Evolutionary conservation across 2,113 vertebrate species (phyloP).

Genomic region (Erinaceus europaeus): DNA sequence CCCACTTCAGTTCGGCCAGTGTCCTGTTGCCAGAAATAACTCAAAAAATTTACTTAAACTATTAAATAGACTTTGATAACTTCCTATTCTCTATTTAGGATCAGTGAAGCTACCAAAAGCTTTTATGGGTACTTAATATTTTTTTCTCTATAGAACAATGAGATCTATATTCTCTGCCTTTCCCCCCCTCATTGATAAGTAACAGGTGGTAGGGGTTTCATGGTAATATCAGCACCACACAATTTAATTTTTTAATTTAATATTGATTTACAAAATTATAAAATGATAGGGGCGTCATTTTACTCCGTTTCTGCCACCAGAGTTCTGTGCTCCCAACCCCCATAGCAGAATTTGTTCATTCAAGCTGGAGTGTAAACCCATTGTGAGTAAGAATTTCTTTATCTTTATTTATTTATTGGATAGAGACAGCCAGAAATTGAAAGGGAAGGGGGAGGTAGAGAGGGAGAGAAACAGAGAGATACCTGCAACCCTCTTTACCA

Average conservation of each 20-base stretch:
- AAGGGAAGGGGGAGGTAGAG: too few relatives aligned
- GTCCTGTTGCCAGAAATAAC: background rate
- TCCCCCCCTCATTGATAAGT: too few relatives aligned
- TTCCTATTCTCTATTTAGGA: background rate
- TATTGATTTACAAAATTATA: too few relatives aligned
- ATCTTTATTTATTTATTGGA: too few relatives aligned
- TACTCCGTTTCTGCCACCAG: too few relatives aligned
- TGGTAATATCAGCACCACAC: background rate
- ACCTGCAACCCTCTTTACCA: too few relatives aligned
- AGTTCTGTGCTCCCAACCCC: too few relatives aligned
- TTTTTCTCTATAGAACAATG: background rate
- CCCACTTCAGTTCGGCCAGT: background rate
- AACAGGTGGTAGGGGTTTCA: background rate
- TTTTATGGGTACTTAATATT: background rate
- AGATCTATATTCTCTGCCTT: too few relatives aligned
- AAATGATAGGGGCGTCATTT: too few relatives aligned
- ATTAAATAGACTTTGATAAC: background rate
- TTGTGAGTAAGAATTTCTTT: background rate
- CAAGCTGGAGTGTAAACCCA: background rate
- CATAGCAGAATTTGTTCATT: conserved; percentile 19
- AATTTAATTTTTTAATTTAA: too few relatives aligned
- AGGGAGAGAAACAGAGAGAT: too few relatives aligned
- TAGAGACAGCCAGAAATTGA: too few relatives aligned
- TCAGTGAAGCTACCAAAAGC: background rate
- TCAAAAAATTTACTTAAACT: background rate